Base-by-base conservation (phyloP, 2,113 vertebrate species). In the Micronycteris hirsuta region DNA sequence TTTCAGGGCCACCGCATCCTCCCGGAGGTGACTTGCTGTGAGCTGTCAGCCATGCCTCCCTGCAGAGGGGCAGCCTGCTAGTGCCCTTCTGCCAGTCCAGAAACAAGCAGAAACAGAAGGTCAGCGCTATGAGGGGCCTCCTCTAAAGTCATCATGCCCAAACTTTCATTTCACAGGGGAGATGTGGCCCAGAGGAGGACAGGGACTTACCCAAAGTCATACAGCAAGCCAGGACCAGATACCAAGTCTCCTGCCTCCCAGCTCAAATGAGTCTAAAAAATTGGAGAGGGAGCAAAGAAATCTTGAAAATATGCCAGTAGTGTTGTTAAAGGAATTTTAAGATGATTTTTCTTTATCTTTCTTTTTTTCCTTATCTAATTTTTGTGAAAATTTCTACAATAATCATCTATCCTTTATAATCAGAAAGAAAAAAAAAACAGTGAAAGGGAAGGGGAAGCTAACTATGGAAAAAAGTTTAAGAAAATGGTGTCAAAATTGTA, bases 101-200 rank as follows among this genome's bases (percentile, higher is more conserved):
- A 94, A 93, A 96, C 96, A 89, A 96, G 82, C 71, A 95, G 91
- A 71, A 94, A 96, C 97, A 97, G 97, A 97, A 96, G 93, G 96
- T 89, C 86, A 91, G 89, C 95, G 61, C 94, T 41, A 78, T 1
- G 0, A 94, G 96, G 86, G 83, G 86, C 77, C 77, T 56, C 73
- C 33, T 70, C 86, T 41, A 67, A 89, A 68, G 93, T 88, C 77
- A 89, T 33, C 19, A 6, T 89, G 73, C 31, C 84, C 74, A 87
- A 95, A 54, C 16, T 15, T 43, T 76, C 90, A 76, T 95, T 93
- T 96, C 83, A 90, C 67, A 96, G 89, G 71, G 56, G 31, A 96
- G n/a, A 38, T 74, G n/a, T 86, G 61, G 43, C 54, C 73, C 82
- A 94, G 93, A 93, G 78, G 94, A 85, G 73, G 82, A 38, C 65